These are phyloP conservation scores for Probaryconus sp. DNA, from an alignment of 1,140 invertebrate genomes.

Conservation along the genomic window DNA sequence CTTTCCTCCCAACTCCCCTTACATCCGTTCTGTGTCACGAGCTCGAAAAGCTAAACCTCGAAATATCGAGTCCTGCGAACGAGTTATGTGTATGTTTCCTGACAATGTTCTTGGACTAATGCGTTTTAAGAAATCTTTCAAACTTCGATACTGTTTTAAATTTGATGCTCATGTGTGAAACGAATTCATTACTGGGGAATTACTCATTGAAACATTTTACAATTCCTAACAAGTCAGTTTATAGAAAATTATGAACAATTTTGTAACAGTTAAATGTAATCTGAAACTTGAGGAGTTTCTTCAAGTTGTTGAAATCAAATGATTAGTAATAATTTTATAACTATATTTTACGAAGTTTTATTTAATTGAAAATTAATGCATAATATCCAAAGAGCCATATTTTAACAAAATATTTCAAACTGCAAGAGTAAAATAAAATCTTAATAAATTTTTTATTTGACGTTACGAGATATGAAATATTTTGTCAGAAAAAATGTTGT, in stretches of 20 bases:
- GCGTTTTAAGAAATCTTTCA: constrained; percentile 56
- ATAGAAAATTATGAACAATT: too few relatives aligned
- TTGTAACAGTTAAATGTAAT: too few relatives aligned
- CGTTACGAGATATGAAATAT: constrained; percentile 4
- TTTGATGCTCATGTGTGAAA: too few relatives aligned
- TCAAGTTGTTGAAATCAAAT: constrained; percentile 28
- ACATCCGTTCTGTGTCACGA: constrained; percentile 64
- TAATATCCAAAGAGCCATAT: constrained; percentile 1
- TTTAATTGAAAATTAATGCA: constrained; percentile 1
- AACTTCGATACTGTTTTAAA: not conserved
- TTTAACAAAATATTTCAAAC: too few relatives aligned
- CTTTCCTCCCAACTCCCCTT: constrained; percentile 48
- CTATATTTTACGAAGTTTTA: too few relatives aligned
- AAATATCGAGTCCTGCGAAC: constrained; percentile 59
- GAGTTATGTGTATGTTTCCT: constrained; percentile 54
- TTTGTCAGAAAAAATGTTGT: constrained; percentile 15
- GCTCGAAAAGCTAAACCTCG: constrained; percentile 63
- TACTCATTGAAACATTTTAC: too few relatives aligned
- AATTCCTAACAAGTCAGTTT: too few relatives aligned
- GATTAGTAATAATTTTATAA: too few relatives aligned
- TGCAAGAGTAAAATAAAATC: constrained; percentile 19
- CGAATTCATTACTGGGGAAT: too few relatives aligned
- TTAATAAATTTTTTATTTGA: constrained; percentile 24
- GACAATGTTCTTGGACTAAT: constrained; percentile 55
- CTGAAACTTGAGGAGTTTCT: constrained; percentile 50